Evolutionary conservation across 2,113 vertebrate species (phyloP).

Genomic region (Tricholaema leucomelas): DNA sequence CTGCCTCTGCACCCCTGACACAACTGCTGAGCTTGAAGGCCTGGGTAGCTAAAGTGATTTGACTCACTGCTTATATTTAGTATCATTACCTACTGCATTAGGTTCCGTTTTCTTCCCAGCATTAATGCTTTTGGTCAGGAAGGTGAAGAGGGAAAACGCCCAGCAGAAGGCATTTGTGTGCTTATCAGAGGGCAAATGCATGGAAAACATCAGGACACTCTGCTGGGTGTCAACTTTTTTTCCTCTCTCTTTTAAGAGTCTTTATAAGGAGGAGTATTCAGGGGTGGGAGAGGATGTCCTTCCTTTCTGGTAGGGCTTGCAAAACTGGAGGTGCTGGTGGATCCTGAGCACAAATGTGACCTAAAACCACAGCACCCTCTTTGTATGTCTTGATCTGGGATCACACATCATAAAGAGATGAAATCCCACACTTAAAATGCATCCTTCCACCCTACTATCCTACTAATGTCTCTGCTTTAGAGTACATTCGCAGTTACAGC

Average conservation of each 20-base stretch:
- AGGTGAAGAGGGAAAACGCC: conserved; percentile 63
- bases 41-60: conserved; percentile 31
- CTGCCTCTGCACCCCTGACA: background rate
- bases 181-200: conserved; percentile 33
- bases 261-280: background rate
- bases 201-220: conserved; percentile 52
- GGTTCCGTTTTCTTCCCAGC: conserved; percentile 38
- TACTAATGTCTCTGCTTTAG: background rate
- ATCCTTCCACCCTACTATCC: background rate
- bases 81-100: conserved; percentile 41
- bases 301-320: conserved; percentile 38
- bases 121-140: conserved; percentile 48
- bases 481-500: background rate
- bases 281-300: conserved; percentile 57
- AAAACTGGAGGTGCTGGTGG: background rate
- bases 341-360: background rate
- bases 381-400: background rate
- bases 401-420: accelerated
- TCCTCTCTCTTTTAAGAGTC: background rate
- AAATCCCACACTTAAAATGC: background rate
- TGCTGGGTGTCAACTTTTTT: conserved; percentile 25
- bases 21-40: background rate
- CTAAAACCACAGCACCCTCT: background rate
- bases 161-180: conserved; percentile 47
- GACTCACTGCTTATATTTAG: conserved; percentile 63